These are phyloP conservation scores for Hemibagrus guttatus DNA, from an alignment of 2,797 vertebrate species.

Conservation along the genomic window DNA sequence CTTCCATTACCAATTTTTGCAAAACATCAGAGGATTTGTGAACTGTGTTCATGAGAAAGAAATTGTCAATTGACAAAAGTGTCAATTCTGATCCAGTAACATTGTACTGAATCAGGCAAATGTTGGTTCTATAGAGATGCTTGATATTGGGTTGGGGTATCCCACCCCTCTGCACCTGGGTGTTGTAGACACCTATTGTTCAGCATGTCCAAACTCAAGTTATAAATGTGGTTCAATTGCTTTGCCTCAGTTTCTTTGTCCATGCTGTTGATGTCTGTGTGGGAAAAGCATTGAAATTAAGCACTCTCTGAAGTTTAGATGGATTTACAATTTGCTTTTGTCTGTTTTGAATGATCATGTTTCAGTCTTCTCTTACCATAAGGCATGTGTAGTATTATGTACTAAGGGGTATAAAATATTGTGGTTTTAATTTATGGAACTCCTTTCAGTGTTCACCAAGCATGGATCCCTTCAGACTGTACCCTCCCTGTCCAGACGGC, in stretches of 20 bases:
- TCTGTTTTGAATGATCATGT: neutral
- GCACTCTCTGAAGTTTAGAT: neutral
- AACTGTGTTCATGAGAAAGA: neutral
- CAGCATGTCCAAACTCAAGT: constrained; percentile 38
- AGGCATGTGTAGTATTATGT: neutral
- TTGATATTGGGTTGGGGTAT: neutral
- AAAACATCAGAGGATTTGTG: constrained; percentile 12
- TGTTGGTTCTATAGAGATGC: neutral
- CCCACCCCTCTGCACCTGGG: neutral
- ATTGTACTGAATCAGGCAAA: neutral
- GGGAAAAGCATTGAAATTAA: neutral
- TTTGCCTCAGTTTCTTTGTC: constrained; percentile 30
- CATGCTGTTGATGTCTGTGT: constrained; percentile 4
- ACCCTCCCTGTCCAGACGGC: constrained; percentile 68
- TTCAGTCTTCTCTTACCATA: neutral
- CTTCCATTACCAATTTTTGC: neutral
- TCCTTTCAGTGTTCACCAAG: constrained; percentile 70
- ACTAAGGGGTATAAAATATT: neutral
- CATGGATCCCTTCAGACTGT: constrained; percentile 69
- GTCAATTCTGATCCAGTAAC: neutral
- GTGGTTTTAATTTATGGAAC: constrained; percentile 27
- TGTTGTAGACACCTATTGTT: constrained; percentile 57
- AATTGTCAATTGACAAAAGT: neutral
- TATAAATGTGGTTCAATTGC: constrained; percentile 34
- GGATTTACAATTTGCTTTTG: neutral